Base-by-base conservation (phyloP, 1,140 invertebrate species). In the Acromyrmex heyeri region DNA sequence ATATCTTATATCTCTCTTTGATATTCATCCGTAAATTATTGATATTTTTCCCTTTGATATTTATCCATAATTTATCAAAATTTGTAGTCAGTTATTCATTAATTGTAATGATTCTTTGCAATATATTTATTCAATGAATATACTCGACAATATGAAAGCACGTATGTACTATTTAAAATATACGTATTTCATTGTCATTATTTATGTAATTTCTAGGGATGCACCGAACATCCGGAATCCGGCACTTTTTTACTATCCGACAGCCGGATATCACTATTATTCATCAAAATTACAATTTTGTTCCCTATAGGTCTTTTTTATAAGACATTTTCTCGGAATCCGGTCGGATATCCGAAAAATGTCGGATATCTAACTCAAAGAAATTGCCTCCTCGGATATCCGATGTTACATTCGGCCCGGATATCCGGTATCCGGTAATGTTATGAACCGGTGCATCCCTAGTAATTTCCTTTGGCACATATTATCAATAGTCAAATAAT, bases 401-500 rank as follows among this genome's bases (percentile, higher is more conserved):
- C 3, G 30, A 6, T 30, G 30, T 30, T 30, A 30, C 30, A 30
- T 30, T 30, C 30, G 5, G 0, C 30, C 3, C 30, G 24, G 24
- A 24, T 24, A 24, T 24, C 24, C 24, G 30, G 30, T 34, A 34
- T 6, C 6, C 30, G 30, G 0, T 34, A 34, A 34, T 34, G 6
- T 34, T 34, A 34, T 0, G 30, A 34, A 6, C 30, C 30, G 30
- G 30, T 34, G 30, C 4, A 34, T 34, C 5, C 30, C 30, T 34
- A 34, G 30, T 34, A 34, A 34, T 24, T 57, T n/a, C n/a, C 30
- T 24, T 2, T 0, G 2, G 53, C 5, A 16, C 14, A 1, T 38
- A 30, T 18, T 78, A 64, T 64, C 50, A 62, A 78, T 64, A 48
- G 30, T 24, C 50, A 21, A 55, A 18, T 62, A 62, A 27, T 62